phyloP scores from a whole-genome alignment of 2,888 invertebrate species.

The Vesta saturnalis region DNA sequence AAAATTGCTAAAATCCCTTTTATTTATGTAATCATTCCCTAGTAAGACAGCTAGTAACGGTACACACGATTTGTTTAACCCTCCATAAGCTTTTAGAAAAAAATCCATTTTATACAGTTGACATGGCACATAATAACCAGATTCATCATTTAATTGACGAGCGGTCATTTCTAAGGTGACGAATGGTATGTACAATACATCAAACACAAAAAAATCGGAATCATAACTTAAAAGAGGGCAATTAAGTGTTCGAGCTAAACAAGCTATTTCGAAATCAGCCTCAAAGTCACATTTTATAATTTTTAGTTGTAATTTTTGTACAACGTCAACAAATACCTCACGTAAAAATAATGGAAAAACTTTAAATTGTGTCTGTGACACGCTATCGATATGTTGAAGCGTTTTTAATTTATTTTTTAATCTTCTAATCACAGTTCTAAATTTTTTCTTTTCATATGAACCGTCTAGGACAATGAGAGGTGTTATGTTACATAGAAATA shows the following conservation, averaged over 20 bases:
- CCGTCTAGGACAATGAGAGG: constrained; percentile 85
- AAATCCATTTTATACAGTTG: constrained; percentile 78
- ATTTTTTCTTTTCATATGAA: constrained; percentile 76
- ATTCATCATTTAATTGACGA: constrained; percentile 40
- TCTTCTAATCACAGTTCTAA: constrained; percentile 71
- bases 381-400: constrained; percentile 67
- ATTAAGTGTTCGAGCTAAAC: constrained; percentile 77
- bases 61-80: constrained; percentile 72
- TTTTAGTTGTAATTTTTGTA: constrained; percentile 71
- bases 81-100: constrained; percentile 73
- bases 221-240: constrained; percentile 93
- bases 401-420: constrained; percentile 69
- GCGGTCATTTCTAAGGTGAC: constrained; percentile 69
- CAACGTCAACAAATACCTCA: constrained; percentile 78
- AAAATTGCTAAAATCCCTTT: constrained; percentile 74
- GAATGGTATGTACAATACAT: constrained; percentile 84
- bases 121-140: constrained; percentile 64
- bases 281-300: constrained; percentile 84
- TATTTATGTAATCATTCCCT: constrained; percentile 89
- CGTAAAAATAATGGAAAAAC: constrained; percentile 81
- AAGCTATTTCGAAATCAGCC: constrained; percentile 89
- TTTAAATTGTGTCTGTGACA: constrained; percentile 65
- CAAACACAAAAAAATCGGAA: constrained; percentile 93
- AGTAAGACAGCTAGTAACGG: constrained; percentile 84
- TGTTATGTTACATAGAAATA: constrained; percentile 75